Evolutionary conservation across 2,888 invertebrate species (phyloP).

Genomic region (Anticlea derivata): DNA sequence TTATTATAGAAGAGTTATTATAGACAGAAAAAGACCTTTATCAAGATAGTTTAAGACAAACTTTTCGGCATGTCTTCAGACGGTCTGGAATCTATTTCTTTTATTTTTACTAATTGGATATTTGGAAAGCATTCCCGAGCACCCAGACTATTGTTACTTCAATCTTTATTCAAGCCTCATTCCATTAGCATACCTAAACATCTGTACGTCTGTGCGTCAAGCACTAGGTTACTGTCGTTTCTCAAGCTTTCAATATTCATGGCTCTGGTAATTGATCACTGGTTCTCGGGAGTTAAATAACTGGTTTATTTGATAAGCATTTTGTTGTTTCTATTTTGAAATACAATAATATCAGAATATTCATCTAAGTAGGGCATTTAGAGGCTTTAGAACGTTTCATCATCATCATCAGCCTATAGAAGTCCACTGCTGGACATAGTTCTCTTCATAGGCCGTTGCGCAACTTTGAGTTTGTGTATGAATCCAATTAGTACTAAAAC

Average conservation of each 20-base stretch:
- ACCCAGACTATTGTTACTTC: conserved; percentile 32
- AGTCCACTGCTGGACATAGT: too few relatives aligned
- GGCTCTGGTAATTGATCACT: conserved; percentile 10
- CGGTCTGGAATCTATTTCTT: not conserved
- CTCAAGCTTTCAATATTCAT: conserved; percentile 23
- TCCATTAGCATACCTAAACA: conserved; percentile 52
- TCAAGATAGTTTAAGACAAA: too few relatives aligned
- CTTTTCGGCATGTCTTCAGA: too few relatives aligned
- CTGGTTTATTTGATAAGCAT: conserved; percentile 3
- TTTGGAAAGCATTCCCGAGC: conserved; percentile 7
- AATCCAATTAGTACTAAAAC: too few relatives aligned
- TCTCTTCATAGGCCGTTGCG: too few relatives aligned
- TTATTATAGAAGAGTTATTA: too few relatives aligned
- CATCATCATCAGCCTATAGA: too few relatives aligned
- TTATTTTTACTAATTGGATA: not conserved
- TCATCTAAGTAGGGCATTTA: too few relatives aligned
- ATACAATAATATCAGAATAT: too few relatives aligned
- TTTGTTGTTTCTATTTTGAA: not conserved
- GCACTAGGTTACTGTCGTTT: conserved; percentile 22
- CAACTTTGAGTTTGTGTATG: too few relatives aligned
- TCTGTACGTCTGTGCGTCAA: conserved; percentile 19
- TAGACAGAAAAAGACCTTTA: too few relatives aligned
- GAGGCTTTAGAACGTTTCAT: too few relatives aligned
- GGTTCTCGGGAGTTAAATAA: conserved; percentile 2
- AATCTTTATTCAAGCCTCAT: conserved; percentile 53